Percentiles rank a stretch among this genome's conserved stretches.
phyloP scores from a whole-genome alignment of 2,113 vertebrate genomes.

The Oryctolagus cuniculus region mOryCun1.1 NC_091443.1:103686501-103687000 shows the following conservation, averaged over 20 bases:
- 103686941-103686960: not conserved
- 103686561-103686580: not conserved
- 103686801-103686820: not conserved
- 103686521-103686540: not conserved
- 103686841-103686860: not conserved
- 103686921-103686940: not conserved
- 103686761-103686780: not conserved
- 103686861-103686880: not conserved
- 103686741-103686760: no score
- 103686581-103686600: no score
- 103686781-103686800: not conserved
- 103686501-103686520: not conserved
- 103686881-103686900: not conserved
- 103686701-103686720: not conserved
- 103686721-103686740: not conserved
- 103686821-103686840: not conserved
- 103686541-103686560: not conserved
- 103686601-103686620: fast-evolving
- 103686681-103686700: not conserved
- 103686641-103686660: not conserved
- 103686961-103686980: not conserved
- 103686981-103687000: not conserved
- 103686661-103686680: no score
- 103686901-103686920: not conserved
- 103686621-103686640: no score